phyloP scores from a whole-genome alignment of 2,888 invertebrate species.

The Nomada lathburiana region DNA sequence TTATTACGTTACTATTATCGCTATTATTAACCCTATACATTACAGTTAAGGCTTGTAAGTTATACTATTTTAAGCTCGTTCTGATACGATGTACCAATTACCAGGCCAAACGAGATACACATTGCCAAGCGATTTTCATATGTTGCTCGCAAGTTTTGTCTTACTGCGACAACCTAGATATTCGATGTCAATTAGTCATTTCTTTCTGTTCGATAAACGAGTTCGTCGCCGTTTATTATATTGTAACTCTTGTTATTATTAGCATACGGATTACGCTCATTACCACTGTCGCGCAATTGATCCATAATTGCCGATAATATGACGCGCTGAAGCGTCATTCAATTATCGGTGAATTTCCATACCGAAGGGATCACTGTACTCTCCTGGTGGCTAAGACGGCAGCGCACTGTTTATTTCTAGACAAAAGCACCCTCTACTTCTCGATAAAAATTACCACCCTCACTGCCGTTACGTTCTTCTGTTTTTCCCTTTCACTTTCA shows the following conservation, averaged over 20 bases:
- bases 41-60: too few species aligned
- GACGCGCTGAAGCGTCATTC: not conserved
- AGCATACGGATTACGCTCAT: not conserved
- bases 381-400: not conserved
- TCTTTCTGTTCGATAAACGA: not conserved
- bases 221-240: not conserved
- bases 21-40: too few species aligned
- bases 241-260: constrained; percentile 5
- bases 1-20: not conserved
- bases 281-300: constrained; percentile 31
- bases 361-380: constrained; percentile 17
- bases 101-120: not conserved
- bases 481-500: not conserved
- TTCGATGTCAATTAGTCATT: constrained; percentile 3
- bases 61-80: not conserved
- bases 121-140: not conserved
- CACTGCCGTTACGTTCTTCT: too few species aligned
- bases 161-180: not conserved
- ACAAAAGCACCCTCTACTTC: constrained; percentile 1
- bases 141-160: too few species aligned
- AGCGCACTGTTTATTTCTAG: not conserved
- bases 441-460: not conserved
- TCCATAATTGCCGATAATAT: constrained; percentile 29
- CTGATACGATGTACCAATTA: not conserved
- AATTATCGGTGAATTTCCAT: constrained; percentile 37